Base-by-base conservation (phyloP, 2,113 vertebrate genomes). In the Corvus moneduloides region DNA sequence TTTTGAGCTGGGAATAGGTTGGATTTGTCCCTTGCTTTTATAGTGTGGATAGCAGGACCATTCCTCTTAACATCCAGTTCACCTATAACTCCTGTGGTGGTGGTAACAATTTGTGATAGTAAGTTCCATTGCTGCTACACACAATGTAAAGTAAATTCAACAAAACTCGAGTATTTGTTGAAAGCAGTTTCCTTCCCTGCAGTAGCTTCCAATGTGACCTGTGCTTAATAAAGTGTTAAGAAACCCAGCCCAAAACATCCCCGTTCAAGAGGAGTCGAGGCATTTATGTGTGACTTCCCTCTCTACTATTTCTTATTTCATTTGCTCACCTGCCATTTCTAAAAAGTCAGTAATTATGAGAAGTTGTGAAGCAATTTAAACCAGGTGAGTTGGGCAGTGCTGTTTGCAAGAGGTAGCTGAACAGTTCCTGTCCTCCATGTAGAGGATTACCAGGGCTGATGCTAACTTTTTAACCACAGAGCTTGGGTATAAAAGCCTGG, bases 221-320 rank as follows among this genome's bases (percentile, higher is more conserved):
- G 24, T 16, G 26, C 22, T 56, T 76, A 76, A 59, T 46, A 43
- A 85, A 79, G 30, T 6, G 15, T 67, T 90, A 5, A 73, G 85
- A 58, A 76, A 37, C 3, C 27, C 49, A 72, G 16, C 14, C 7
- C 44, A 32, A 28, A 76, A 23, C 13, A 44, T 46, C 51, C 13
- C 9, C 71, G 4, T 66, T 90, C 43, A 43, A 62, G 55, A 43
- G 49, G 32, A 44, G 32, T 79, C 13, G 23, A 8, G 51, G 68
- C 64, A 80, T 93, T 87, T 87, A 74, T 68, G 6, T 69, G 41
- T 64, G 43, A 55, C 77, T 91, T 89, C 75, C 80, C 91, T 52
- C 73, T 90, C 79, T 90, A 35, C 49, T 79, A 2, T 74, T 90
- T 97, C 81, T 78, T 82, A 79, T 30, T 94, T 94, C 16, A 56